Conservation (phyloP, 2,113 vertebrate species). For the Physeter macrocephalus region DNA sequence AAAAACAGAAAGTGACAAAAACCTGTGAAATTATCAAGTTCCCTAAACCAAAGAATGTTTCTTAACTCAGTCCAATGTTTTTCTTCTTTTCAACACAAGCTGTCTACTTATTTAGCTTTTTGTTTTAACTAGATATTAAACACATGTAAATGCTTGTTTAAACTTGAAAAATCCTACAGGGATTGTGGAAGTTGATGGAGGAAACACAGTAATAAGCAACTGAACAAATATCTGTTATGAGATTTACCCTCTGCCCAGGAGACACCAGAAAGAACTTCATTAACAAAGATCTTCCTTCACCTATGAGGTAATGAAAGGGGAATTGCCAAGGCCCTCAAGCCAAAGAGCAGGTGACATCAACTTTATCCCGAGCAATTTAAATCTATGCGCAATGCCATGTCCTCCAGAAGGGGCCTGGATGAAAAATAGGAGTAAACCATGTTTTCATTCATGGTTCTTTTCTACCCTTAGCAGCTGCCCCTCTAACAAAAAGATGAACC, state of each 20-base stretch:
- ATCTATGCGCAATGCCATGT: neutral
- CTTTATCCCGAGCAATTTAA: slow-evolving; percentile 6
- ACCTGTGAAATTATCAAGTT: neutral
- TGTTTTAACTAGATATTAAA: slow-evolving; percentile 47
- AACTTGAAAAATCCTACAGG: slow-evolving; percentile 62
- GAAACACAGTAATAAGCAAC: slow-evolving; percentile 57
- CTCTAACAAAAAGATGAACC: neutral
- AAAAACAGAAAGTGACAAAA: neutral
- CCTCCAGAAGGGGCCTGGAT: neutral
- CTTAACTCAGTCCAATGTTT: neutral
- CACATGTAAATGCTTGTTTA: slow-evolving; percentile 47
- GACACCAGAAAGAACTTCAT: slow-evolving; percentile 45
- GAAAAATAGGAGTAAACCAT: neutral
- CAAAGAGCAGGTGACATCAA: slow-evolving; percentile 17
- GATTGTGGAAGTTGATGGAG: slow-evolving; percentile 36
- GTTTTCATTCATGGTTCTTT: neutral
- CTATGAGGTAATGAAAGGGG: slow-evolving; percentile 56
- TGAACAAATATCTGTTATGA: slow-evolving; percentile 54
- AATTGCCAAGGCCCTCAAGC: slow-evolving; percentile 40
- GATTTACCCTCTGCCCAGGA: slow-evolving; percentile 50
- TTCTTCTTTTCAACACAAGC: neutral
- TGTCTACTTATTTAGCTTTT: slow-evolving; percentile 3
- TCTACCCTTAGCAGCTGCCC: neutral
- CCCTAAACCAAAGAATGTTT: neutral
- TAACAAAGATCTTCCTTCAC: slow-evolving; percentile 24